Evolutionary conservation across 2,888 invertebrate species (phyloP), one percentile per base, ranked within the genome.

Genomic region (Drosophila formosana): DNA sequence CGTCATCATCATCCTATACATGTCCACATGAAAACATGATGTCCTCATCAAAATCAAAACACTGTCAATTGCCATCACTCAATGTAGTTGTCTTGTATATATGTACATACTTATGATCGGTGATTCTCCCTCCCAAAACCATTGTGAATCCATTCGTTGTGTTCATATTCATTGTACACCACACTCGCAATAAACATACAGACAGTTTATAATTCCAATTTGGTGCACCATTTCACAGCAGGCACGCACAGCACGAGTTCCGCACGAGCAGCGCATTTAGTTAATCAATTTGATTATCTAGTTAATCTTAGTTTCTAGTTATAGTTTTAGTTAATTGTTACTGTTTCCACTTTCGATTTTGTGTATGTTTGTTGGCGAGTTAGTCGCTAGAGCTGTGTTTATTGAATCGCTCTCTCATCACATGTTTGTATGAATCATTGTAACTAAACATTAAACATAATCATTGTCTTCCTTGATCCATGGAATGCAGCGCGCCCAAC

Each of bases 401-500:
- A 58, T 71, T 64, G 25, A 66, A 68, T 75, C 60, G 61, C 41
- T 57, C 73, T 55, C 72, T 67, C 78, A 78, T 73, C 78, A 62
- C 47, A 58, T 65, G 53, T 61, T 47, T 71, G 50, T 69, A 55
- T 61, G 37, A 60, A 64, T 78, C 83, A 88, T 81, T 89, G 83
- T 89, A 89, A 87, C 89, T 84, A 81, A 84, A 73, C 83, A 88
- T 90, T 50, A 62, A 68, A 73, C 88, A 82, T 78, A 80, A 86
- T 69, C 86, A 81, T 84, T 82, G 72, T 87, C 87, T 80, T 74
- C 69, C 78, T 57, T 56, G 63, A 78, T 64, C 64, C 78, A 69
- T 82, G 92, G 90, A 94, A 96, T 96, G 94, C 98, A 98, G 98
- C 98, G 93, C 97, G 98, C 92, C 98, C 98, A 93, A 98, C 98